Conservation (phyloP, 2,113 vertebrate species). For the Poeciliopsis turrubarensis region DNA sequence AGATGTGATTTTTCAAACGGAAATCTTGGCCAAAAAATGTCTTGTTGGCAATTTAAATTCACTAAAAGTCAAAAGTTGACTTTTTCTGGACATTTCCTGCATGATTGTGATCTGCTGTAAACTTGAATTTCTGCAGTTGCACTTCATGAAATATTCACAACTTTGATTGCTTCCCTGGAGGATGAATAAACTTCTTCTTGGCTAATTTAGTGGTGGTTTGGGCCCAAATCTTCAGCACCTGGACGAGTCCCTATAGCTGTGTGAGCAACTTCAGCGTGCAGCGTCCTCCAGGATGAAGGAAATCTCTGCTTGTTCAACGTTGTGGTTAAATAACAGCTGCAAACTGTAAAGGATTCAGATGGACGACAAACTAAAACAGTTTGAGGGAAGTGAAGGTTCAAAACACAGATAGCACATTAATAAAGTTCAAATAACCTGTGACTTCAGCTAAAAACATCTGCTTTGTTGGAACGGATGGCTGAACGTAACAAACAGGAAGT, state of each 20-base stretch:
- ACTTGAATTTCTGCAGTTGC: slow-evolving; percentile 20
- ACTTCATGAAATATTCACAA: slow-evolving; percentile 26
- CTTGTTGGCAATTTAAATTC: slow-evolving; percentile 26
- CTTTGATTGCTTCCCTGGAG: slow-evolving; percentile 18
- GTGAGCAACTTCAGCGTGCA: slow-evolving; percentile 7
- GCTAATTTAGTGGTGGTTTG: not conserved
- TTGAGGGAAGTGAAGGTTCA: too few relatives aligned
- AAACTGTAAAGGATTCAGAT: not conserved
- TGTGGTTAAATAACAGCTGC: not conserved
- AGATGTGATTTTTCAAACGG: slow-evolving; percentile 40
- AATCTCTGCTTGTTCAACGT: not conserved
- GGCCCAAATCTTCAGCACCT: not conserved
- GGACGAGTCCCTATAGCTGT: not conserved
- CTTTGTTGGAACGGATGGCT: too few relatives aligned
- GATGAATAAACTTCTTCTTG: not conserved
- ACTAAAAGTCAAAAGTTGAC: slow-evolving; percentile 36
- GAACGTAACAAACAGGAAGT: too few relatives aligned
- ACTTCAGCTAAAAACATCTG: too few relatives aligned
- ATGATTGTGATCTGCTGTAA: slow-evolving; percentile 18
- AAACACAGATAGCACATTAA: too few relatives aligned
- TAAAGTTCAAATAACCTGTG: too few relatives aligned
- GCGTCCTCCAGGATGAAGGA: not conserved
- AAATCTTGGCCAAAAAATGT: slow-evolving; percentile 4
- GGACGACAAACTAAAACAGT: not conserved
- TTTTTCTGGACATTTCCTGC: slow-evolving; percentile 16